These are phyloP conservation scores for Scleropages formosus DNA, from an alignment of 2,797 vertebrate genomes.

Conservation along the genomic window DNA sequence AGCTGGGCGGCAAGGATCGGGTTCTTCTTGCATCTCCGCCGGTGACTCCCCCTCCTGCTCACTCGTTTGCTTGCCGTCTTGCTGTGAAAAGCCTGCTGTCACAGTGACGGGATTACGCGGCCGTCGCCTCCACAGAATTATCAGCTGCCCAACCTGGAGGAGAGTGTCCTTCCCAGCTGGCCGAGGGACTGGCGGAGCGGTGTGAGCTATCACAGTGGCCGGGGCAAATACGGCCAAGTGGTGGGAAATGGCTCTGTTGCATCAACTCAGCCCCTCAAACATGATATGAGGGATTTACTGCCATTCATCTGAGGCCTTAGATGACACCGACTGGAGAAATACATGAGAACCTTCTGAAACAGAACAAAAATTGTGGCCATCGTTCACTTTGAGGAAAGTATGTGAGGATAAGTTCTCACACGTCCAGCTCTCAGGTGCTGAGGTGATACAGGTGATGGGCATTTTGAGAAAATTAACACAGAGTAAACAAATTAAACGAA, in stretches of 20 bases:
- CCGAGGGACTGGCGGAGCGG: neutral
- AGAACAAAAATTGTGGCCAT: neutral
- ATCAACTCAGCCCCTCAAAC: neutral
- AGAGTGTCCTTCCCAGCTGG: neutral
- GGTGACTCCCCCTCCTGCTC: constrained; percentile 22
- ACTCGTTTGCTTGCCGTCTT: constrained; percentile 23
- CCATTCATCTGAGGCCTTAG: constrained; percentile 10
- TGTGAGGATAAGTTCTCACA: neutral
- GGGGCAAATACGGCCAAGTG: neutral
- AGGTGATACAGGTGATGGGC: neutral
- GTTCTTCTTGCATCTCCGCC: constrained; percentile 20
- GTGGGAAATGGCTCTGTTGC: constrained; percentile 12
- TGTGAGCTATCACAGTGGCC: neutral
- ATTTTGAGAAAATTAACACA: neutral
- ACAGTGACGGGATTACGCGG: neutral
- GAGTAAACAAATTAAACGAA: too few species aligned
- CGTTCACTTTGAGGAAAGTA: neutral
- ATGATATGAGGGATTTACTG: neutral
- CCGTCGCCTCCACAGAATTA: too few species aligned
- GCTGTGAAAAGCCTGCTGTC: neutral
- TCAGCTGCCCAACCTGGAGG: too few species aligned
- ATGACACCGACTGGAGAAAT: neutral
- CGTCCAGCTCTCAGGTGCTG: neutral
- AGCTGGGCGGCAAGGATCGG: constrained; percentile 28
- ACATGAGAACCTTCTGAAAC: neutral